These are phyloP conservation scores for Agonopterix heracliana DNA, from an alignment of 2,888 invertebrate species.

Conservation along the genomic window DNA sequence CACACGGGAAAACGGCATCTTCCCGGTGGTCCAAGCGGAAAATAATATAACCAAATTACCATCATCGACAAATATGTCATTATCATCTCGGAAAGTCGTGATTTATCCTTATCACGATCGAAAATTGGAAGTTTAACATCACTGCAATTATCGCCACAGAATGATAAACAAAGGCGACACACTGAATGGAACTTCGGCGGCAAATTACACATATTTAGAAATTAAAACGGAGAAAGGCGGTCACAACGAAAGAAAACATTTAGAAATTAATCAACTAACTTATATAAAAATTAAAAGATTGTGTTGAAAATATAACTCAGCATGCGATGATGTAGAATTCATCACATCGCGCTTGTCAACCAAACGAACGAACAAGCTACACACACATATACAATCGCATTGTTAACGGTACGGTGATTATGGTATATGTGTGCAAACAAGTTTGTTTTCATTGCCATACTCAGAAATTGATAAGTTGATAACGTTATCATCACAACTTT, in stretches of 20 bases:
- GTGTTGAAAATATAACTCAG: slow-evolving; percentile 69
- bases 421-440: slow-evolving; percentile 43
- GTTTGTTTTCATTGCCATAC: slow-evolving; percentile 59
- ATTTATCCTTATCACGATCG: slow-evolving; percentile 83
- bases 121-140: slow-evolving; percentile 86
- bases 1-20: slow-evolving; percentile 68
- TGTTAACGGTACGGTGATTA: slow-evolving; percentile 65
- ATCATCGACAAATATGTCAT: slow-evolving; percentile 87
- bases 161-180: slow-evolving; percentile 95
- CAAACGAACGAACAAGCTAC: slow-evolving; percentile 67
- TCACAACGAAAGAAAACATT: slow-evolving; percentile 73
- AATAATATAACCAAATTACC: slow-evolving; percentile 74
- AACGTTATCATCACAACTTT: slow-evolving; percentile 3
- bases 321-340: slow-evolving; percentile 74
- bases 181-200: slow-evolving; percentile 95
- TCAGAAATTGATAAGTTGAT: slow-evolving; percentile 62
- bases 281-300: slow-evolving; percentile 69
- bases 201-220: slow-evolving; percentile 91
- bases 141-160: slow-evolving; percentile 81
- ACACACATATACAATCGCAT: slow-evolving; percentile 62
- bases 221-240: slow-evolving; percentile 68
- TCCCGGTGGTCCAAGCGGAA: slow-evolving; percentile 30
- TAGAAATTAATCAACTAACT: slow-evolving; percentile 71
- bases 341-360: slow-evolving; percentile 77
- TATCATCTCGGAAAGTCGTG: slow-evolving; percentile 82